These are phyloP conservation scores for Drosophila mimetica DNA, from an alignment of 2,888 invertebrate species.

Conservation along the genomic window DNA sequence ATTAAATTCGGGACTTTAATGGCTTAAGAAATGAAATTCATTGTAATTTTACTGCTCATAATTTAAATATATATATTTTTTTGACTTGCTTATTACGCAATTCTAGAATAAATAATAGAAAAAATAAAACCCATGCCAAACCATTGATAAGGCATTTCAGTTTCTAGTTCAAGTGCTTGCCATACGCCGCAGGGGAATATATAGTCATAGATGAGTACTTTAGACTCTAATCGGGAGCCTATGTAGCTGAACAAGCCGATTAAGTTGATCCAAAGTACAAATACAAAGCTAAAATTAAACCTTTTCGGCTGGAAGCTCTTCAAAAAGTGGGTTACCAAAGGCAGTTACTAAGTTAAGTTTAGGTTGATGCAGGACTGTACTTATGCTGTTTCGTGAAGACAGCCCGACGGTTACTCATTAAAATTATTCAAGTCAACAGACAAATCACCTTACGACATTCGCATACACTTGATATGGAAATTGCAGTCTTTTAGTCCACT, in stretches of 20 bases:
- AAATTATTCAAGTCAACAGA: conserved; percentile 17
- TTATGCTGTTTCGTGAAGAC: not conserved
- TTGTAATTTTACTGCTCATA: not conserved
- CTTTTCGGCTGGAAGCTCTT: not conserved
- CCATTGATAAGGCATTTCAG: conserved; percentile 52
- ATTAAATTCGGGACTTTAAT: not conserved
- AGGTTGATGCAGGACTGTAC: conserved; percentile 14
- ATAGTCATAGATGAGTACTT: conserved; percentile 49
- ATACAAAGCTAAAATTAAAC: conserved; percentile 24
- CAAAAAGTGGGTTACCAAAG: conserved; percentile 3
- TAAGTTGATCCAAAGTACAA: conserved; percentile 60
- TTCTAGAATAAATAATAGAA: conserved; percentile 3
- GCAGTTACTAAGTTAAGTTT: not conserved
- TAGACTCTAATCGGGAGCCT: conserved; percentile 59
- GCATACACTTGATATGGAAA: conserved; percentile 70
- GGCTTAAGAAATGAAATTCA: not conserved
- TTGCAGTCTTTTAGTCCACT: conserved; percentile 30
- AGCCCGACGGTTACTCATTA: conserved; percentile 17
- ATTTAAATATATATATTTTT: not conserved
- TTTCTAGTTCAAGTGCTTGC: conserved; percentile 47
- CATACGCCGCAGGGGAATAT: conserved; percentile 9
- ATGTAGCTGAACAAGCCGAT: conserved; percentile 34
- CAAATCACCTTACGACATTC: conserved; percentile 51
- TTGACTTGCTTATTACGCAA: conserved; percentile 1
- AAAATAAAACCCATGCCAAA: conserved; percentile 3